Evolutionary conservation across 2,888 invertebrate species (phyloP).

Genomic region (Hecatera dysodea): DNA sequence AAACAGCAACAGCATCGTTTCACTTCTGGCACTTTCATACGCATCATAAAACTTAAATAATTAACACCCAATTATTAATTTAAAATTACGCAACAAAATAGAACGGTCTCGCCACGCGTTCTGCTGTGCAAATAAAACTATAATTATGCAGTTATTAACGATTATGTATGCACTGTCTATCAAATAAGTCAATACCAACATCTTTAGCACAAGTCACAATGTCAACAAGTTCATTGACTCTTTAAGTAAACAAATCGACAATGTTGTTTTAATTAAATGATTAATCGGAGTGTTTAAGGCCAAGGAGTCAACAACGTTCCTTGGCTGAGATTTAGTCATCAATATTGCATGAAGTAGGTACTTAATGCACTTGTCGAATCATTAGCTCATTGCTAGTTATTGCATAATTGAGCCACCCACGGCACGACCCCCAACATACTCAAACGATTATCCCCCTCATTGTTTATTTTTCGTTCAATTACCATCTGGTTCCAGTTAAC

Average conservation of each 20-base stretch:
- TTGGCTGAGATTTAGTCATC: slow-evolving; percentile 28
- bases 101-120: slow-evolving; percentile 34
- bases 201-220: slow-evolving; percentile 53
- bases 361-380: slow-evolving; percentile 67
- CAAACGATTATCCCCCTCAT: slow-evolving; percentile 79
- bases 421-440: slow-evolving; percentile 81
- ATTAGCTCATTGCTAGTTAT: slow-evolving; percentile 84
- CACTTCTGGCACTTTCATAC: slow-evolving; percentile 81
- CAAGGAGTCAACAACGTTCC: slow-evolving; percentile 14
- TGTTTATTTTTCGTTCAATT: slow-evolving; percentile 88
- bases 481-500: slow-evolving; percentile 79
- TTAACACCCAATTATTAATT: slow-evolving; percentile 25
- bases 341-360: slow-evolving; percentile 45
- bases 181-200: slow-evolving; percentile 59
- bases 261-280: slow-evolving; percentile 58
- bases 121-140: slow-evolving; percentile 59
- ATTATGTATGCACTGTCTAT: slow-evolving; percentile 59
- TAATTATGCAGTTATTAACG: slow-evolving; percentile 57
- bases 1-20: slow-evolving; percentile 85
- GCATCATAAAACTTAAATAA: slow-evolving; percentile 56
- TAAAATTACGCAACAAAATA: slow-evolving; percentile 37
- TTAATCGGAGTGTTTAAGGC: slow-evolving; percentile 48
- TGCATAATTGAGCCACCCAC: slow-evolving; percentile 89
- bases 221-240: slow-evolving; percentile 68
- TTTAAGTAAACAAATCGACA: slow-evolving; percentile 53